Conservation (phyloP, 2,888 invertebrate species). For the Volucella inanis region DNA sequence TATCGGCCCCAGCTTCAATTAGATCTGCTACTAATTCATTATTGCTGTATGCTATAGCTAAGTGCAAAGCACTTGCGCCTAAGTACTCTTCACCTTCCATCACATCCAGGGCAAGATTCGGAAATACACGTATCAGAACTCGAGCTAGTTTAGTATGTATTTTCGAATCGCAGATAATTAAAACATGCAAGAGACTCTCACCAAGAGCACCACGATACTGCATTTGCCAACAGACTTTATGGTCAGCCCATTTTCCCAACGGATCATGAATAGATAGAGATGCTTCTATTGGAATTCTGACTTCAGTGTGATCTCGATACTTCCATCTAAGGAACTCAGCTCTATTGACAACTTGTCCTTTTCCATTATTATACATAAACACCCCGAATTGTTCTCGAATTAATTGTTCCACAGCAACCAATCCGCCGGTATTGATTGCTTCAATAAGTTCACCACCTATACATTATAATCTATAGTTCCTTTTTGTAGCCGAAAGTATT, state of each 20-base stretch:
- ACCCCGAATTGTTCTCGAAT: slow-evolving; percentile 93
- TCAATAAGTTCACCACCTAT: slow-evolving; percentile 93
- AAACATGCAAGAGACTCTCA: slow-evolving; percentile 96
- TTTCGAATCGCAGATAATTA: slow-evolving; percentile 97
- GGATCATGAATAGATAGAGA: slow-evolving; percentile 93
- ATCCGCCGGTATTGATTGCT: slow-evolving; percentile 93
- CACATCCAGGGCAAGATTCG: slow-evolving; percentile 94
- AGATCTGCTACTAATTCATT: slow-evolving; percentile 97
- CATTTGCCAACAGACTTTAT: slow-evolving; percentile 99
- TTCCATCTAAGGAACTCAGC: slow-evolving; percentile 96
- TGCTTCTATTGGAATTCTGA: slow-evolving; percentile 93
- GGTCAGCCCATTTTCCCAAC: slow-evolving; percentile 93
- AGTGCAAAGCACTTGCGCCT: slow-evolving; percentile 96
- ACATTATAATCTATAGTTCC: not conserved
- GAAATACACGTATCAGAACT: slow-evolving; percentile 94
- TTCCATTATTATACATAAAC: slow-evolving; percentile 93
- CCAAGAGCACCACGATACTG: slow-evolving; percentile 97
- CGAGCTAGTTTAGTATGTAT: slow-evolving; percentile 89
- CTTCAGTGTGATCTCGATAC: slow-evolving; percentile 92
- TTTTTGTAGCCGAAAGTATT: not conserved
- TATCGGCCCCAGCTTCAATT: slow-evolving; percentile 95
- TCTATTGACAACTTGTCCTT: slow-evolving; percentile 92
- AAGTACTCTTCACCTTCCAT: slow-evolving; percentile 99
- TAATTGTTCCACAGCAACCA: slow-evolving; percentile 91
- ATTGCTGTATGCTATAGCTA: slow-evolving; percentile 98